Percentiles rank a stretch among this genome's conserved stretches.
These are phyloP conservation scores for Trilocha varians DNA, from an alignment of 2,888 invertebrate genomes.

Conservation along the genomic window DNA sequence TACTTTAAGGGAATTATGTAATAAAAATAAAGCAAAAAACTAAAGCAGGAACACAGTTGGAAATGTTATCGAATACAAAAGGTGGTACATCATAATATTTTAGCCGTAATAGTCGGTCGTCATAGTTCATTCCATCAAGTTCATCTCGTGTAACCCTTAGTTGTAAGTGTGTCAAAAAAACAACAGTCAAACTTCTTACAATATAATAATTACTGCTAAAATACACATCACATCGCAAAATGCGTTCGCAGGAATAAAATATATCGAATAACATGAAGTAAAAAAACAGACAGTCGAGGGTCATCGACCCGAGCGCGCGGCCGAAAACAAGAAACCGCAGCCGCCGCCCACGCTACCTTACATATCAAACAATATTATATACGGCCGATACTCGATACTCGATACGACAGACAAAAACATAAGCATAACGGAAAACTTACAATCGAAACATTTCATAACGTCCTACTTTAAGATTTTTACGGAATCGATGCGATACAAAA, in stretches of 20 bases:
- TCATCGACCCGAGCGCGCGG: slow-evolving; percentile 48
- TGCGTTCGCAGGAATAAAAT: slow-evolving; percentile 86
- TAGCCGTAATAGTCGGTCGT: slow-evolving; percentile 62
- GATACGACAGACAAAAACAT: slow-evolving; percentile 53
- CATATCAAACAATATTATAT: slow-evolving; percentile 55
- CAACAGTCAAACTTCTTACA: slow-evolving; percentile 74
- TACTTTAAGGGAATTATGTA: slow-evolving; percentile 63
- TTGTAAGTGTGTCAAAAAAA: slow-evolving; percentile 73
- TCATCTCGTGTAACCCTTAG: slow-evolving; percentile 64
- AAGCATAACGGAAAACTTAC: slow-evolving; percentile 74
- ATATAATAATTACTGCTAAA: slow-evolving; percentile 75
- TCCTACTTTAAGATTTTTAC: slow-evolving; percentile 74
- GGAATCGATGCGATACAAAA: slow-evolving; percentile 72
- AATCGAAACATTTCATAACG: slow-evolving; percentile 73
- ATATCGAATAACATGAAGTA: slow-evolving; percentile 79
- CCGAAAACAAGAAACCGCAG: slow-evolving; percentile 70
- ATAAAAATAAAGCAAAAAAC: slow-evolving; percentile 72
- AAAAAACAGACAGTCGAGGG: slow-evolving; percentile 70
- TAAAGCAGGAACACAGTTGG: slow-evolving; percentile 72
- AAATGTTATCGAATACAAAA: slow-evolving; percentile 67
- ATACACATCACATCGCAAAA: slow-evolving; percentile 81
- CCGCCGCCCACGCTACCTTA: slow-evolving; percentile 50
- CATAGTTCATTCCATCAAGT: slow-evolving; percentile 54
- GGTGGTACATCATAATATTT: slow-evolving; percentile 45
- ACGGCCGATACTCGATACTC: slow-evolving; percentile 67